Evolutionary conservation across 2,797 vertebrate genomes (phyloP).

Genomic region (Myripristis jacobus): DNA sequence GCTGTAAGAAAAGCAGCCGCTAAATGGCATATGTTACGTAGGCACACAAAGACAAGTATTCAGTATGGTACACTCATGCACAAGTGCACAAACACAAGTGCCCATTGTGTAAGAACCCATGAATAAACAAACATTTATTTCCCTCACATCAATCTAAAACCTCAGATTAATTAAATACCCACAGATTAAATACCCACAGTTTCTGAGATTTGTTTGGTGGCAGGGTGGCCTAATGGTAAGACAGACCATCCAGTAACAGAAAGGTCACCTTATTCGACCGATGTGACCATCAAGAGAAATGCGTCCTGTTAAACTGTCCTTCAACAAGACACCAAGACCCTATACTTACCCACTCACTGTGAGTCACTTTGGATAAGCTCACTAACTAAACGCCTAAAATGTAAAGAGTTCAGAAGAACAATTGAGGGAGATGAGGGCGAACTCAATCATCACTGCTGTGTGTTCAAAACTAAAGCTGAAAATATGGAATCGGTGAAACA

Average conservation of each 20-base stretch:
- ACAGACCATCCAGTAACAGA: slow-evolving; percentile 9
- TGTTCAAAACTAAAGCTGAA: slow-evolving; percentile 43
- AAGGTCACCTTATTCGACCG: background rate
- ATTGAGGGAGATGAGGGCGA: slow-evolving; percentile 50
- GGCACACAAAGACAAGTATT: slow-evolving; percentile 9
- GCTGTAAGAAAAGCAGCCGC: background rate
- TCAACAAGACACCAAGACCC: slow-evolving; percentile 2
- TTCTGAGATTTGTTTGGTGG: slow-evolving; percentile 23
- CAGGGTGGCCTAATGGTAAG: slow-evolving; percentile 10
- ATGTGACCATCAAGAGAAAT: background rate
- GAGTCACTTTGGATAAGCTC: slow-evolving; percentile 20
- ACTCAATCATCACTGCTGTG: slow-evolving; percentile 36
- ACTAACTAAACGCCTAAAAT: slow-evolving; percentile 26
- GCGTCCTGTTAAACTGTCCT: background rate
- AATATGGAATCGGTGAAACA: slow-evolving; percentile 68
- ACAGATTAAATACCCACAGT: background rate
- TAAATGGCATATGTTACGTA: background rate
- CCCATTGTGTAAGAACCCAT: background rate
- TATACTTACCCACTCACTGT: background rate
- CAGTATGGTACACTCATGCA: too few relatives aligned
- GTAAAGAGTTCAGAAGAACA: slow-evolving; percentile 46
- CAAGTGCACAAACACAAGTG: too few relatives aligned
- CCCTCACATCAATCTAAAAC: too few relatives aligned
- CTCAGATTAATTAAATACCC: too few relatives aligned
- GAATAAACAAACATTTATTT: slow-evolving; percentile 3